Evolutionary conservation across 2,888 invertebrate species (phyloP).

Genomic region (Conomelus anceps): DNA sequence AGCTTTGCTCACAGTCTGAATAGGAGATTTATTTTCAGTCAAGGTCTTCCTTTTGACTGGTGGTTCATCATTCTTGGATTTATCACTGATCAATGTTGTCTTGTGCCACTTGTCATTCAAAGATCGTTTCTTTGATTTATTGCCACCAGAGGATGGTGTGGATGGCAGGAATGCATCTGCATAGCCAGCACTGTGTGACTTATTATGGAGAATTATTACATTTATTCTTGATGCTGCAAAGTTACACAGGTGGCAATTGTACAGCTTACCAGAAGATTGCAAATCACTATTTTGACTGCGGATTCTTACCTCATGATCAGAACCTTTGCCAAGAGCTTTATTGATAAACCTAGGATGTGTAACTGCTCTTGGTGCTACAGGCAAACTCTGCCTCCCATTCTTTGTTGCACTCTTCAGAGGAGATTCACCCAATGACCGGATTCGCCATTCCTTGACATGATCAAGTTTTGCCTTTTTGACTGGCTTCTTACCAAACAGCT

Average conservation of each 20-base stretch:
- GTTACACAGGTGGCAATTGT: conserved; percentile 56
- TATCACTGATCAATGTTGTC: conserved; percentile 14
- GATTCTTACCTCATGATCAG: conserved; percentile 58
- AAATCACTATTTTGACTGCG: conserved; percentile 47
- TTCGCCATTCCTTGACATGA: conserved; percentile 23
- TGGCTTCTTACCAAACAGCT: conserved; percentile 47
- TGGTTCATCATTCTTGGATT: conserved; percentile 41
- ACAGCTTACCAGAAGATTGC: conserved; percentile 43
- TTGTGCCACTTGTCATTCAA: conserved; percentile 7
- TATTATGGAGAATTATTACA: conserved; percentile 59
- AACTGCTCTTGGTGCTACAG: conserved; percentile 38
- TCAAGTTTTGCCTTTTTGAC: conserved; percentile 33
- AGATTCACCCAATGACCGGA: conserved; percentile 1
- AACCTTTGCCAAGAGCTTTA: conserved; percentile 35
- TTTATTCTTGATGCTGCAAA: conserved; percentile 64
- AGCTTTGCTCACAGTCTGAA: background rate
- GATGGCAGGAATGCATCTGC: conserved; percentile 15
- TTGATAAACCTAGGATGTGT: conserved; percentile 48
- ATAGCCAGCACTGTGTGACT: conserved; percentile 31
- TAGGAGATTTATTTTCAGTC: background rate
- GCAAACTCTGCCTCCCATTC: conserved; percentile 9
- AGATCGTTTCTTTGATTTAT: conserved; percentile 13
- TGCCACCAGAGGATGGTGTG: background rate
- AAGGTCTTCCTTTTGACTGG: conserved; percentile 16
- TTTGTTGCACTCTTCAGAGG: background rate